phyloP scores from a whole-genome alignment of 1,140 invertebrate genomes.

The Musca domestica region DNA sequence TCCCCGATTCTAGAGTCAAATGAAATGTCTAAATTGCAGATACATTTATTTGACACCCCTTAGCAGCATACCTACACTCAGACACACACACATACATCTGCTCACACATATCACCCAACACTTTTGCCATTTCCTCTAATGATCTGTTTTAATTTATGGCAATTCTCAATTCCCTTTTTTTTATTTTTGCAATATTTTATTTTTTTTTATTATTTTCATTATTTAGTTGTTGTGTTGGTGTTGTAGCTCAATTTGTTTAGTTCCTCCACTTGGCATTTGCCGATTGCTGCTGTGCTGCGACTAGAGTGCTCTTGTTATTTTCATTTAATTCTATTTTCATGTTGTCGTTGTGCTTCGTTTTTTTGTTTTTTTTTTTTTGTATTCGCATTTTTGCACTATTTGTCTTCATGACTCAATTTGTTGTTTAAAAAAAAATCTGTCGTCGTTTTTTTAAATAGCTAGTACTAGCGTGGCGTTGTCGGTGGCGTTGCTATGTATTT shows the following conservation, averaged over 20 bases:
- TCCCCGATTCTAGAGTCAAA: no score
- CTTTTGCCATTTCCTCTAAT: background rate
- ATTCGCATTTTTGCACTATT: background rate
- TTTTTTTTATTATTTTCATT: constrained; percentile 5
- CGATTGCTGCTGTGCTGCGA: no score
- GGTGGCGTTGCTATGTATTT: background rate
- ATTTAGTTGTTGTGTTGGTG: background rate
- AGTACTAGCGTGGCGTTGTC: no score
- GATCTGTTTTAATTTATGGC: constrained; percentile 17
- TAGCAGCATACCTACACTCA: no score
- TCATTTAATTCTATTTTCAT: no score
- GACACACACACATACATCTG: no score
- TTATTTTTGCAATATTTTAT: background rate
- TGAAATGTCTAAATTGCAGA: no score
- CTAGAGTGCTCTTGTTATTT: no score
- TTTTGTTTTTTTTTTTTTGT: constrained; percentile 7
- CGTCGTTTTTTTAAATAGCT: background rate
- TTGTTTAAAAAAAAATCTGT: background rate
- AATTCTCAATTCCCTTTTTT: background rate
- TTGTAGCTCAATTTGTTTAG: background rate
- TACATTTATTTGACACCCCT: no score
- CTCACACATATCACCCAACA: no score
- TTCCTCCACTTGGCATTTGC: background rate
- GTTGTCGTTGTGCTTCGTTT: background rate
- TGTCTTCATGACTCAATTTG: constrained; percentile 13